Conservation (phyloP, 2,113 vertebrate species). For the Microtus oregoni region DNA sequence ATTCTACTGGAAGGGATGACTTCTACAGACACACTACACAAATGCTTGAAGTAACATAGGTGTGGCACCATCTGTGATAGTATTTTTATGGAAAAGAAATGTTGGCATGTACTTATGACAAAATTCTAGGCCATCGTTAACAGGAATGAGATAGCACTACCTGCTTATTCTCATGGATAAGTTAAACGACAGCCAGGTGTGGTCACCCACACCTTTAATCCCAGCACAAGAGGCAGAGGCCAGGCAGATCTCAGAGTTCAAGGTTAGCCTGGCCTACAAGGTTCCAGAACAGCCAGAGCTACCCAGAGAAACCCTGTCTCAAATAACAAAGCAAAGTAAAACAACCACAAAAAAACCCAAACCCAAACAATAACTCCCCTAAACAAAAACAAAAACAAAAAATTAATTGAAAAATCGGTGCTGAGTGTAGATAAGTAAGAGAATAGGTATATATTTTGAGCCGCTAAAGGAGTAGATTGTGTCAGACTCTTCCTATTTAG, state of each 20-base stretch:
- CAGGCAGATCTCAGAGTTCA: not conserved
- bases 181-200: not conserved
- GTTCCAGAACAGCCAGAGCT: not conserved
- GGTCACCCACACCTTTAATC: not conserved
- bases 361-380: not conserved
- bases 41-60: not conserved
- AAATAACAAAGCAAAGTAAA: not conserved
- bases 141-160: not conserved
- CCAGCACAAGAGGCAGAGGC: not conserved
- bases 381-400: not conserved
- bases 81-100: slow-evolving; percentile 6
- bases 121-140: not conserved
- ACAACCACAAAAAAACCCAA: not conserved
- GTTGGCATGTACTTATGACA: not conserved
- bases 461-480: not conserved
- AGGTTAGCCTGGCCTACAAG: not conserved
- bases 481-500: not conserved
- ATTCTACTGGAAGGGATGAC: not conserved
- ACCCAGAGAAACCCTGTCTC: not conserved
- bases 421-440: not conserved
- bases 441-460: not conserved
- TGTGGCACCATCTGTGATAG: not conserved
- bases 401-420: not conserved
- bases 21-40: not conserved
- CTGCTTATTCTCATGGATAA: not conserved